Evolutionary conservation across 2,797 vertebrate genomes (phyloP).

Genomic region (Australoheros facetus): DNA sequence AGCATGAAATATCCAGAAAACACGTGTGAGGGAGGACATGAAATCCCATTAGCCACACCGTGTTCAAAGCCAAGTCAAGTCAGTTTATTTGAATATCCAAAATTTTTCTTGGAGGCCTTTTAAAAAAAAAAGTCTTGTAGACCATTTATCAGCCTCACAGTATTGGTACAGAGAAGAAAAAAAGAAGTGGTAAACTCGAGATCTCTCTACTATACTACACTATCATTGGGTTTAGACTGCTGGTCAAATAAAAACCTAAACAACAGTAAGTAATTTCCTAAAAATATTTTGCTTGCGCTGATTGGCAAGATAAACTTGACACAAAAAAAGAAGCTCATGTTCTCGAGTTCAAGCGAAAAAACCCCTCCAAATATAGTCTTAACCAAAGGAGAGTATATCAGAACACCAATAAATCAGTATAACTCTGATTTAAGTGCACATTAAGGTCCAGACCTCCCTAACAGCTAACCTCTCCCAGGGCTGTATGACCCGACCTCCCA

Average conservation of each 20-base stretch:
- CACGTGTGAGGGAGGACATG: not conserved
- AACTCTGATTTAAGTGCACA: conserved; percentile 4
- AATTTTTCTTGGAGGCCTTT: not conserved
- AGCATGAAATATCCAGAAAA: not conserved
- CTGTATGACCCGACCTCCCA: conserved; percentile 22
- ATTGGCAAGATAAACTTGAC: not conserved
- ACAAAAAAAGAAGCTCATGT: not conserved
- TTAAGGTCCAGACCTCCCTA: conserved; percentile 1
- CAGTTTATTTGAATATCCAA: not conserved
- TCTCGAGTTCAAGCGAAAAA: not conserved
- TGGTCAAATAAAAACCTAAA: not conserved
- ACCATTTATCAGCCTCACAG: not conserved
- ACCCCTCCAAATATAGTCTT: not conserved
- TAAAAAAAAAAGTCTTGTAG: no score
- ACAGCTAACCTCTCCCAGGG: conserved; percentile 51
- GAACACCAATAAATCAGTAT: conserved; percentile 10
- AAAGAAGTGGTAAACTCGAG: not conserved
- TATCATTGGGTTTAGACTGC: not conserved
- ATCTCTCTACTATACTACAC: not conserved
- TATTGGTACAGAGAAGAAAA: not conserved
- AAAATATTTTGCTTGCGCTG: not conserved
- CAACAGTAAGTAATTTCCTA: not conserved
- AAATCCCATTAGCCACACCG: not conserved
- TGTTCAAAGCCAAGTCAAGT: not conserved
- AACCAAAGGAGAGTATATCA: not conserved